Base-by-base conservation (phyloP, 2,113 vertebrate species). In the Gallinago jamesoni region DNA sequence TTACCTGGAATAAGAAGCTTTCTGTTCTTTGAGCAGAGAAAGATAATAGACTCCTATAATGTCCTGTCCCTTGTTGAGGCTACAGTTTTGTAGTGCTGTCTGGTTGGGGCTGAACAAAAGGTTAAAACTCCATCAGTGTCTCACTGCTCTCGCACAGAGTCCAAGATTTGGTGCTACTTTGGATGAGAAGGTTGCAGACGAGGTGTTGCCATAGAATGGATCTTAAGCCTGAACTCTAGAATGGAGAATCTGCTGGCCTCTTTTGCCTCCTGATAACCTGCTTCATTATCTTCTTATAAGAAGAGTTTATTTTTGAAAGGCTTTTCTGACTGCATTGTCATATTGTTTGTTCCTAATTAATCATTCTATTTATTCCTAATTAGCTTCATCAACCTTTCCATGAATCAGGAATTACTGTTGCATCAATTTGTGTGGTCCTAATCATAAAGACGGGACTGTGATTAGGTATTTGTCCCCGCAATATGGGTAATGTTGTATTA, bases 1-100 rank as follows among this genome's bases (percentile, higher is more conserved):
- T 93, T 96, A 89, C 59, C 72, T 92, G 85, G 37, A 90, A 77
- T 90, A 91, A 93, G 67, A 93, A 92, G 45, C 73, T 89, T 84
- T 92, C 84, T 89, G 81, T 74, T 91, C 87, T 95, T 84, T 84
- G 48, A 68, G 41, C 1, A 78, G 69, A 56, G 67, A 64, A 91
- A 87, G 87, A 77, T 97, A 94, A 91, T 90, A 91, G 82, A 79
- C 68, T 83, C 31, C 87, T 87, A 63, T 68, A 57, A 83, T 77
- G 67, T 47, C 30, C 41, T 88, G 63, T 70, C n/a, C 59, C 79
- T 83, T 88, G 50, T 35, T 91, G 85, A 93, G 55, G 85, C 37
- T 74, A 47, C n/a, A 70, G 48, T 89, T 64, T 67, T 53, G 35
- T 28, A 64, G 20, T 27, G 45, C 39, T 87, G 45, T 68, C 62